Base-by-base conservation (phyloP, 2,797 vertebrate genomes). In the Syngnathus rostellatus region DNA sequence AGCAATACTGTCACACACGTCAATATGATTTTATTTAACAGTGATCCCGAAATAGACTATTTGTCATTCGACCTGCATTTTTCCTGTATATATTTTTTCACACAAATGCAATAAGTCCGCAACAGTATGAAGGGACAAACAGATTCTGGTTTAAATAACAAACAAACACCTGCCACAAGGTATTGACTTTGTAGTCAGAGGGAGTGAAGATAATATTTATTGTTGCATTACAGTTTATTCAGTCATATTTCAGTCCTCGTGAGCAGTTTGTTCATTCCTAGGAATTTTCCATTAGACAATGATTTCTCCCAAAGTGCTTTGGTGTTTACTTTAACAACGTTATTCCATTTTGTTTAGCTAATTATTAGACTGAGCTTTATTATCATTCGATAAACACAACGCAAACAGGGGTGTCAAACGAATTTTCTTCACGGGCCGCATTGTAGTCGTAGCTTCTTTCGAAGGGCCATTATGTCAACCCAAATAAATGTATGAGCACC, bases 41-140 rank as follows among this genome's bases (percentile, higher is more conserved):
- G 8, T 43, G 39, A 62, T 45, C 60, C 43, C 19, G 43, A 62
- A 62, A 62, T 62, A 45, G 60, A 62, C 21, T 21, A 21, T 62
- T 40, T 62, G 60, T 40, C 25, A 12, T 62, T 62, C 23, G 60
- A 40, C 38, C 38, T 41, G 19, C 39, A 62, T 40, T 11, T 38
- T 40, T 38, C 14, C 14, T 14, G 39, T 43, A 40, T 23, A 14
- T 43, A 6, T 10, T 53, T 7, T 62, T 45, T 62, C n/a, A 62
- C 60, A 62, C 39, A 58, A 58, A 58, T 58, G 31, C 4, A 58
- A 58, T 58, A 58, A 38, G 55, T 31, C 54, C 37, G 54, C 10
- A 17, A 14, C 55, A 17, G 31, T 17, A 58, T 37, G 55, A 58
- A 37, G 31, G 16, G 55, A 58, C 14, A 38, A 48, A 48, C 6